Conservation (phyloP, 2,113 vertebrate species). For the Caranx melampygus region DNA sequence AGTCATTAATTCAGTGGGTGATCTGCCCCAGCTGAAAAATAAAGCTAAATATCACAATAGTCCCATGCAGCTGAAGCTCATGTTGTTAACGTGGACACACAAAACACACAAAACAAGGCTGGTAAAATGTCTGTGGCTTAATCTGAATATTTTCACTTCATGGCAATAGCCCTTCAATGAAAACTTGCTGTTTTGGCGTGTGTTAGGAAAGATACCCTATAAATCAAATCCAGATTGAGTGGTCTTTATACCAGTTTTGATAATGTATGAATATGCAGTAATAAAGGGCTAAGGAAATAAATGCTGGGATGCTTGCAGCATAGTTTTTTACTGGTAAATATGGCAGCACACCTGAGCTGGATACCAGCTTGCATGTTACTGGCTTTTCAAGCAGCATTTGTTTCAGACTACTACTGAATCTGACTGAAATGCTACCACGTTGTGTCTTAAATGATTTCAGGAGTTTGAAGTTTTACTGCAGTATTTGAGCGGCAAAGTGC, state of each 20-base stretch:
- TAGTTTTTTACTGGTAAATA: not conserved
- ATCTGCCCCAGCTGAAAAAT: not conserved
- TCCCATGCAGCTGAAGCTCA: not conserved
- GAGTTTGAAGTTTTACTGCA: conserved; percentile 4
- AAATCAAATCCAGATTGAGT: not conserved
- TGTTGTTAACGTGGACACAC: not conserved
- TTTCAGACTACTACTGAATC: conserved; percentile 5
- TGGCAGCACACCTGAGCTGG: not conserved
- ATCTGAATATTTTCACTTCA: not conserved
- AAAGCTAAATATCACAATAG: not conserved
- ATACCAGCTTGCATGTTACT: conserved; percentile 12
- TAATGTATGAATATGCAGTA: not conserved
- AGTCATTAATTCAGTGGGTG: conserved; percentile 11
- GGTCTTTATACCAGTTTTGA: not conserved
- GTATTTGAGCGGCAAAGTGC: conserved; percentile 9
- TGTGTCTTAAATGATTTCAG: not conserved
- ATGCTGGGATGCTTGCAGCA: not conserved
- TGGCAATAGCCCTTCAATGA: not conserved
- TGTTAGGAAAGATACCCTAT: not conserved
- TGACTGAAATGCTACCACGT: not conserved
- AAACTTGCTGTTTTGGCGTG: not conserved
- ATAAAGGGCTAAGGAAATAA: not conserved
- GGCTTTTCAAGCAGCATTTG: conserved; percentile 15
- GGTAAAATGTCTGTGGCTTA: not conserved
- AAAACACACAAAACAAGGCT: not conserved